Evolutionary conservation across 2,797 vertebrate genomes (phyloP), one percentile per base, ranked within the genome.

Genomic region (Coregonus suidteri): DNA sequence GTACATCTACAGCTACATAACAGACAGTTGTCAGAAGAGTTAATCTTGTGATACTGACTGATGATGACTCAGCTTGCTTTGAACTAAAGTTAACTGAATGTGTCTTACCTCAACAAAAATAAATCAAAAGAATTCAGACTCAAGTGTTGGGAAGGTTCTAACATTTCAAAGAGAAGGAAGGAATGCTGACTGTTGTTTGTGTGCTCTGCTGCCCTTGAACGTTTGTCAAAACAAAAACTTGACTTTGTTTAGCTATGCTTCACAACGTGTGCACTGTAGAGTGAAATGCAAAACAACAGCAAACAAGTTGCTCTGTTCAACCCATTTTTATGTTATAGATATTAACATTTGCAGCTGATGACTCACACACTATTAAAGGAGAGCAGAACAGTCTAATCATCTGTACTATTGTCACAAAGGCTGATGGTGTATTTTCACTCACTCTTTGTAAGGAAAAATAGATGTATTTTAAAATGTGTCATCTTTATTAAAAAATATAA

Each of bases 181-280:
- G 37, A 67, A 69, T 4, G 64, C 66, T 64, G 80, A 77, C 76
- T 79, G 83, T 79, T 79, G 68, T 78, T 81, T 71, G 74, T 69
- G 53, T 56, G 85, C 81, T 73, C 70, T 77, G 69, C 72, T 35
- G 73, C 72, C 41, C 41, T 47, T 47, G 9, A 47, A 47, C 71
- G 25, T 65, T 76, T 81, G 81, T 81, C 73, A 84, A 34, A 56
- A 76, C 54, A 64, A 53, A 47, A 47, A 11, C 9, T 1, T 1
- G 16, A 64, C 68, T 81, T 78, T 77, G 73, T 73, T 80, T 82
- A 56, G 56, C 16, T 16, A 71, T 15, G 31, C 35, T 53, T 82
- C 54, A 47, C 41, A 47, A 47, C 51, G 75, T 75, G 69, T 77
- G 81, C 34, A 77, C 81, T 47, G 41, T 47, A 47, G 41, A 77